Base-by-base conservation (phyloP, 2,888 invertebrate species). In the Tanypteryx hageni region DNA sequence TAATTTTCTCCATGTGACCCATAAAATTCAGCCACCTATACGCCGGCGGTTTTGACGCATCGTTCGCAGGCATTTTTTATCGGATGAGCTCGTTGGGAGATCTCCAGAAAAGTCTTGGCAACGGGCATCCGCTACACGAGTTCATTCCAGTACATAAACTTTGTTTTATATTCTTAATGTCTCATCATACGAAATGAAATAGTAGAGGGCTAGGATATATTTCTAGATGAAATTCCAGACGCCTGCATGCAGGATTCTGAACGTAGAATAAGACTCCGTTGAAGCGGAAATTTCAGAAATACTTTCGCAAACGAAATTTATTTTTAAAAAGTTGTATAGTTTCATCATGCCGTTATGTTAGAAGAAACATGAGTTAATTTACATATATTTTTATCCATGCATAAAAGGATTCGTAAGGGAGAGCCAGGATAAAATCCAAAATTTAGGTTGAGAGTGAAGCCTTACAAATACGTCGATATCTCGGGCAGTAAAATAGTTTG, bases 1-100 rank as follows among this genome's bases (percentile, higher is more conserved):
- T 76, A 76, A 76, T 76, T 76, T 76, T 14, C 76, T 76, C 76
- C 76, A 76, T 76, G 76, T 76, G 76, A 76, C 76, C 76, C 76
- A 76, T 76, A 76, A 76, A 76, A 76, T 76, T 76, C 27, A 76
- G 13, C 76, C 76, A 76, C 76, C 22, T 76, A 76, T 27, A 27
- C 27, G 76, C 27, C 11, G 76, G 27, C 76, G 22, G 76, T 76
- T 76, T 76, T 76, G 76, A 76, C 76, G 76, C 76, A 76, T 76
- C 11, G 76, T 27, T 76, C 14, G 22, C 76, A 22, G 18, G 76
- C 76, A 27, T 10, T 68, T 76, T 76, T 76, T 27, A 76, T 76
- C 76, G 76, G 76, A 27, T 76, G 76, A 76, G 76, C 22, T 76
- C 11, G 22, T 76, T 76, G 76, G 76, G 76, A 76, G 76, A 76